Evolutionary conservation across 2,888 invertebrate genomes (phyloP).

Genomic region (Hemicrepidius hirtus): DNA sequence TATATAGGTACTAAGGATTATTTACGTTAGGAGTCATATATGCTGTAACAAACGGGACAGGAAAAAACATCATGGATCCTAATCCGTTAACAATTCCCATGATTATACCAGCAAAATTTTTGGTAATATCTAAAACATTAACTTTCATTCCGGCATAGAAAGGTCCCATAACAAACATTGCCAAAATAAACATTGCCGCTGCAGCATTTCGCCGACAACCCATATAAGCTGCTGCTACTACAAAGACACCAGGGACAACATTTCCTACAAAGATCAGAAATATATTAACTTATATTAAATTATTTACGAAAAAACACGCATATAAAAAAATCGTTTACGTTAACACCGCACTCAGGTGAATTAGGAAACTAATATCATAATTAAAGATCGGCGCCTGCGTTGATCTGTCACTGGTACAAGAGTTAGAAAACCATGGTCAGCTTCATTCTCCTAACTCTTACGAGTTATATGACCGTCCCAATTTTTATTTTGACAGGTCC

Average conservation of each 20-base stretch:
- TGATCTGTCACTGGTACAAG: no score
- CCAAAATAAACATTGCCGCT: conserved; percentile 36
- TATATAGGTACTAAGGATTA: background rate
- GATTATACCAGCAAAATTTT: conserved; percentile 53
- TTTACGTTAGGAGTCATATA: conserved; percentile 43
- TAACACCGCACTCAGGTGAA: no score
- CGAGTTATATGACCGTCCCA: no score
- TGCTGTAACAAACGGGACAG: conserved; percentile 48
- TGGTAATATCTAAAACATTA: conserved; percentile 53
- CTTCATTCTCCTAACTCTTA: no score
- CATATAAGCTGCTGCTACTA: conserved; percentile 46
- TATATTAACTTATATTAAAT: background rate
- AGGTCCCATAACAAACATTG: conserved; percentile 47
- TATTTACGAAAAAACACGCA: no score
- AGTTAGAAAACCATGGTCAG: no score
- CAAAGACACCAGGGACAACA: conserved; percentile 27
- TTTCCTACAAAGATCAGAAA: conserved; percentile 34
- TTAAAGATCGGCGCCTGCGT: no score
- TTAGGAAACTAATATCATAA: no score
- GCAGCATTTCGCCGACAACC: conserved; percentile 42
- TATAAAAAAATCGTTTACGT: no score
- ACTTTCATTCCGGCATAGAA: conserved; percentile 53
- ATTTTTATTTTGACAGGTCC: no score
- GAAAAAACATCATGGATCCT: conserved; percentile 48
- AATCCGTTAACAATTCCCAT: conserved; percentile 54